A percentile compares a stretch with the other conserved stretches of the same genome.
phyloP scores from a whole-genome alignment of 1,140 invertebrate species.

The Eriocheir sinensis region DNA sequence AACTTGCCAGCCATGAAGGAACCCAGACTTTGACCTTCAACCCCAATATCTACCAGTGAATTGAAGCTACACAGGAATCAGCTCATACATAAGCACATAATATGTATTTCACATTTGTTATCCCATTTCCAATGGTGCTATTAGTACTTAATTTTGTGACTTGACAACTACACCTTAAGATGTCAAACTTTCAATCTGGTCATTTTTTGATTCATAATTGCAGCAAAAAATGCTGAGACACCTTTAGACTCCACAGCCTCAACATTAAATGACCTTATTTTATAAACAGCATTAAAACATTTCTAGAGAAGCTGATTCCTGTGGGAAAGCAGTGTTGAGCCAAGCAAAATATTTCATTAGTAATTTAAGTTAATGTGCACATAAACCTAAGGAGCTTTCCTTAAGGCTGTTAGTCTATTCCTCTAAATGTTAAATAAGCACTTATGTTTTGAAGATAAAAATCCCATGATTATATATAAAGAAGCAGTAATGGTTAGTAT shows the following conservation, averaged over 20 bases:
- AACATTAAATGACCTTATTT: neutral
- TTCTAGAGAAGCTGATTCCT: constrained; percentile 57
- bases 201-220: neutral
- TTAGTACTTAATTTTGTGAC: neutral
- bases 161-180: neutral
- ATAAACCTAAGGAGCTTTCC: constrained; percentile 26
- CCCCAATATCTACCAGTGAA: constrained; percentile 44
- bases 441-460: constrained; percentile 30
- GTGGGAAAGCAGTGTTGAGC: constrained; percentile 59
- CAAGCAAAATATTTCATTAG: constrained; percentile 27
- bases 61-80: constrained; percentile 64
- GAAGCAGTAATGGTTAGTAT: constrained; percentile 43
- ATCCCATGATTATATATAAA: constrained; percentile 15
- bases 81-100: neutral
- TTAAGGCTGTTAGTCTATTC: constrained; percentile 34
- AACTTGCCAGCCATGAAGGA: constrained; percentile 64
- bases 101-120: neutral
- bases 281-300: neutral
- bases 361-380: constrained; percentile 27
- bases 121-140: neutral
- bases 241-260: neutral
- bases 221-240: constrained; percentile 1
- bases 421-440: constrained; percentile 51
- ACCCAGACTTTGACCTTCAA: constrained; percentile 68
- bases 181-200: neutral